Conservation (phyloP, 2,113 vertebrate species). For the Symphodus melops region DNA sequence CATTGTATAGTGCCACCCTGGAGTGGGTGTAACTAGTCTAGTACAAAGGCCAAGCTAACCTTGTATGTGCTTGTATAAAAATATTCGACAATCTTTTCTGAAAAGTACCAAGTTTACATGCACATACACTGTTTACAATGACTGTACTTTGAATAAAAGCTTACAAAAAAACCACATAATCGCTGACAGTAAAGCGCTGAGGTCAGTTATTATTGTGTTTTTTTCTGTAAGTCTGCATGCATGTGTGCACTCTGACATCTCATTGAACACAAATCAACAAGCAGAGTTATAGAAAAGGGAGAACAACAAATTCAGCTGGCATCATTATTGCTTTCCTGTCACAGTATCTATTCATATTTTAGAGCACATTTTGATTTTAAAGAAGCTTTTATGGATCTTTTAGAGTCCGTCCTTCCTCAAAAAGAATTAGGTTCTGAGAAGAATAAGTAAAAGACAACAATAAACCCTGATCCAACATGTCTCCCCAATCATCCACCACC, state of each 20-base stretch:
- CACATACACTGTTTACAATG: neutral
- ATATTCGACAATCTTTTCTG: constrained; percentile 11
- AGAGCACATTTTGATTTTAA: neutral
- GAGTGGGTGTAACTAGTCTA: neutral
- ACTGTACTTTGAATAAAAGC: neutral
- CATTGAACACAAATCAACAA: constrained; percentile 18
- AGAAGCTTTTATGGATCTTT: neutral
- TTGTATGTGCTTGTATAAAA: constrained; percentile 8
- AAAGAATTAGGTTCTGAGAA: neutral
- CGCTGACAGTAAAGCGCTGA: neutral
- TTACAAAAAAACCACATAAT: neutral
- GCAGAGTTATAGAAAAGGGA: constrained; percentile 9
- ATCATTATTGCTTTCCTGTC: neutral
- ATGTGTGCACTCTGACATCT: constrained; percentile 12
- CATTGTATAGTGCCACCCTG: too few species aligned
- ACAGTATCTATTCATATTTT: neutral
- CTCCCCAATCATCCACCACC: neutral
- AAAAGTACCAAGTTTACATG: constrained; percentile 19
- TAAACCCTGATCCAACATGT: too few species aligned
- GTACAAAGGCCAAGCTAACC: constrained; percentile 7
- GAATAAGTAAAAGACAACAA: neutral
- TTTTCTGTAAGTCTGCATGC: neutral
- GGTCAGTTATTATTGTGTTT: neutral
- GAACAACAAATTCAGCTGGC: neutral
- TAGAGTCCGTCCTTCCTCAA: neutral